Evolutionary conservation across 1,140 invertebrate species (phyloP), one percentile per base, ranked within the genome.

Genomic region (Zaprionus nigranus): DNA sequence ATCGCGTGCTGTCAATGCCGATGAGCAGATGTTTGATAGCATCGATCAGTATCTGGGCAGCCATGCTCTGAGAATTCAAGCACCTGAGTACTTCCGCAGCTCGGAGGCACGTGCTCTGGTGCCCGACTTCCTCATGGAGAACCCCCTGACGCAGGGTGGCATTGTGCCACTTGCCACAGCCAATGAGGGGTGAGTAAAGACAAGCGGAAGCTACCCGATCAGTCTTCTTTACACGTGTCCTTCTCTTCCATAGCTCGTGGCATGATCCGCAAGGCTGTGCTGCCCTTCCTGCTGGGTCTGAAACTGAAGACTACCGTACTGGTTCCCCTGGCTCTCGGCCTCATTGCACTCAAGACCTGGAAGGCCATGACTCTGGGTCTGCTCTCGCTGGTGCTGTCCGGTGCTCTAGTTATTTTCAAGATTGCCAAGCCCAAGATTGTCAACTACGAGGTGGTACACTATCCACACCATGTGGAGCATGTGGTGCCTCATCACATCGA

Each of bases 331-430:
- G 96, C 96, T 6, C 93, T 97, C 22, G 96, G 96, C 58, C 93
- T 97, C 54, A 97, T 97, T 85, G 97, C 97, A 0, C 93, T 97
- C 20, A 97, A 97, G 91, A 97, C 97, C 24, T 97, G 97, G 97
- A 97, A 97, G 91, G 96, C 97, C 24, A 93, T 97, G 65, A 97
- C 96, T 13, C 93, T 97, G 73, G 96, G 96, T 81, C 94, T 97
- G n/a, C 94, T 97, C 15, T 97, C 96, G 1, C 92, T 97, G 72
- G 97, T 97, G 15, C 93, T 96, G 13, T 96, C 96, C 81, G 96
- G 96, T 64, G 96, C 96, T 36, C 94, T 97, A 94, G 93, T 97
- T 43, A 96, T 97, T 84, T 97, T 97, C 93, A 97, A 97, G 93
- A 94, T 97, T 82, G 96, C 96, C 66, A 97, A 97, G 83, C 96